phyloP scores from a whole-genome alignment of 2,113 vertebrate species.

The Apteryx owenii region DNA sequence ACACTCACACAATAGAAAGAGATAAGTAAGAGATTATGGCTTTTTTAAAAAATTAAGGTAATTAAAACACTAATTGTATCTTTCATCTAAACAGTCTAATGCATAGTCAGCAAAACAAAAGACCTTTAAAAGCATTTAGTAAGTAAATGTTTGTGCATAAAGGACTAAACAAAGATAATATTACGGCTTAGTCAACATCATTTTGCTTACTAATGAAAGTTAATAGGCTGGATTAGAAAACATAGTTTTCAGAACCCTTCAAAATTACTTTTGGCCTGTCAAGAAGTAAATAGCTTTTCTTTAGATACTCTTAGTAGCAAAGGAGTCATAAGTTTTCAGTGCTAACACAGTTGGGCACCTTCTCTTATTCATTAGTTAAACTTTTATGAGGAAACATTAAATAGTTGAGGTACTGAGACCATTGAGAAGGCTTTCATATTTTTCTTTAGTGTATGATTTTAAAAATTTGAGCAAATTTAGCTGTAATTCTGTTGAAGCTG shows the following conservation, averaged over 20 bases:
- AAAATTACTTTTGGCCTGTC: not conserved
- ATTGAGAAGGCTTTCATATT: not conserved
- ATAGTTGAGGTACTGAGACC: not conserved
- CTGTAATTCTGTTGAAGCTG: not conserved
- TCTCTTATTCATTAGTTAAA: not conserved
- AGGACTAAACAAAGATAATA: not conserved
- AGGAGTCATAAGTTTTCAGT: not conserved
- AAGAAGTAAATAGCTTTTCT: not conserved
- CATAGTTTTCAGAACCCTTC: not conserved
- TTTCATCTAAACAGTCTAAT: slow-evolving; percentile 66
- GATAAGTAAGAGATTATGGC: slow-evolving; percentile 71
- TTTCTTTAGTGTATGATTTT: not conserved
- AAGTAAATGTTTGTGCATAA: slow-evolving; percentile 67
- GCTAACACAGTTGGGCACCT: not conserved
- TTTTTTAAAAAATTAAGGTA: slow-evolving; percentile 69
- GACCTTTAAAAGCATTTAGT: slow-evolving; percentile 61
- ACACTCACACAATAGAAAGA: slow-evolving; percentile 58
- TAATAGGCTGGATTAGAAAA: not conserved
- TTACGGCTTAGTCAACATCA: not conserved
- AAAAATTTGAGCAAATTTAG: not conserved
- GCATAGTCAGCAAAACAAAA: slow-evolving; percentile 62
- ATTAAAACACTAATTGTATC: slow-evolving; percentile 70
- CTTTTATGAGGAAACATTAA: not conserved
- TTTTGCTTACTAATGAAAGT: not conserved
- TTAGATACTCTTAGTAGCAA: not conserved